Percentiles rank a stretch among this genome's conserved stretches.
Conservation (phyloP, 2,888 invertebrate species). For the Callyntrura guangdongensis region DNA sequence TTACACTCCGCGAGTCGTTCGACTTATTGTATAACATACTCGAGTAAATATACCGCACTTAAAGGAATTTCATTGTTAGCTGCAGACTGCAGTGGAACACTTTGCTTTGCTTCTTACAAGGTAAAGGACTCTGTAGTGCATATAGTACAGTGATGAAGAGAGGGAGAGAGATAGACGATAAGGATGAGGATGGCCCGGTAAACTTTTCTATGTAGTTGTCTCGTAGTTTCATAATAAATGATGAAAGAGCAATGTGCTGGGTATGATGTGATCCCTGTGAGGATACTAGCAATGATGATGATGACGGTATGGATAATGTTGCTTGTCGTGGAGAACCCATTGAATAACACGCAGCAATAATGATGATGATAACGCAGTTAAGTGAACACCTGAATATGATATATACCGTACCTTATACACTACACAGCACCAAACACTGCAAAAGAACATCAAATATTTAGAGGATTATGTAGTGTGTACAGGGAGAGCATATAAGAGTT, state of each 20-base stretch:
- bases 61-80: constrained; percentile 48
- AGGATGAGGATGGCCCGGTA: not conserved
- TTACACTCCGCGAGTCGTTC: not conserved
- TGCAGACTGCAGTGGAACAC: not conserved
- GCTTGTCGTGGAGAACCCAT: constrained; percentile 49
- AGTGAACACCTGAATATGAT: constrained; percentile 31
- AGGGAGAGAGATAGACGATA: constrained; percentile 32
- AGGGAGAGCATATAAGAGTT: not conserved
- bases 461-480: not conserved
- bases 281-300: constrained; percentile 13
- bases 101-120: not conserved
- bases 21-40: not conserved
- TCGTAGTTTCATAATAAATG: not conserved
- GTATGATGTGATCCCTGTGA: not conserved
- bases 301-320: constrained; percentile 3
- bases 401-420: not conserved
- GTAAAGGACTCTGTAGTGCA: not conserved
- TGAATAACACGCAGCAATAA: constrained; percentile 27
- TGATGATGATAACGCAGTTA: not conserved
- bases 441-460: not conserved
- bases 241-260: not conserved
- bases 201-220: not conserved
- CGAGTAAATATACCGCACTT: not conserved
- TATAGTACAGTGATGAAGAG: not conserved
- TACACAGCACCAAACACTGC: not conserved